Evolutionary conservation across 2,113 vertebrate species (phyloP), one percentile per base, ranked within the genome.

Genomic region (Cygnus buccinator): DNA sequence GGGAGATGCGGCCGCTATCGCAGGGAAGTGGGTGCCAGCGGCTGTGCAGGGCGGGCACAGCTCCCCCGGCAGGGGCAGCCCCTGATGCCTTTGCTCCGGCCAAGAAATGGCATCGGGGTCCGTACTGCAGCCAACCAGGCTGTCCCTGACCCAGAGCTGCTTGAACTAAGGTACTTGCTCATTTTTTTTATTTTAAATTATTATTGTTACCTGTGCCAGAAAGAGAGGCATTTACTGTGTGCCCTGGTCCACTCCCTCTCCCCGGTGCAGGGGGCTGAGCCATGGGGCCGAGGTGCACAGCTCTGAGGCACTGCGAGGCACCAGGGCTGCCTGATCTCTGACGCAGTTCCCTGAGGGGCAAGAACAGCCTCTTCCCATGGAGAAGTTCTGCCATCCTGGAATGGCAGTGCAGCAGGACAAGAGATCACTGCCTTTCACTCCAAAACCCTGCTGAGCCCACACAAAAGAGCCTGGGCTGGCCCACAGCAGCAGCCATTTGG

Each of bases 221-320:
- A 43, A 59, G 52, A 28, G 44, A 25, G 44, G 26, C 3, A 2
- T 50, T 18, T 57, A 16, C 29, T n/a, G 26, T n/a, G 54, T 37
- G 44, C 19, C 46, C 5, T 3, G 37, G 10, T 29, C 65, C 0
- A 1, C n/a, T 9, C 21, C 7, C 67, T n/a, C 9, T 19, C 35
- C 15, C 11, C n/a, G 10, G 8, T 0, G 0, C 1, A 39, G 16
- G 54, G 54, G 15, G 58, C 39, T 44, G 89, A 59, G 67, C 35
- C 6, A 0, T 11, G 48, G 44, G 37, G 19, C 12, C 0, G 0
- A 57, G 62, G 14, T 37, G 22, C 59, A 25, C 59, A 62, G n/a
- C 59, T 37, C 35, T 6, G 21, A 15, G n/a, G 8, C 0, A 1
- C 37, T 0, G 1, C 1, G 33, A 35, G 44, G 39, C 4, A 2